Conservation (phyloP, 2,888 invertebrate species). For the Hirtodrosophila confusa region DNA sequence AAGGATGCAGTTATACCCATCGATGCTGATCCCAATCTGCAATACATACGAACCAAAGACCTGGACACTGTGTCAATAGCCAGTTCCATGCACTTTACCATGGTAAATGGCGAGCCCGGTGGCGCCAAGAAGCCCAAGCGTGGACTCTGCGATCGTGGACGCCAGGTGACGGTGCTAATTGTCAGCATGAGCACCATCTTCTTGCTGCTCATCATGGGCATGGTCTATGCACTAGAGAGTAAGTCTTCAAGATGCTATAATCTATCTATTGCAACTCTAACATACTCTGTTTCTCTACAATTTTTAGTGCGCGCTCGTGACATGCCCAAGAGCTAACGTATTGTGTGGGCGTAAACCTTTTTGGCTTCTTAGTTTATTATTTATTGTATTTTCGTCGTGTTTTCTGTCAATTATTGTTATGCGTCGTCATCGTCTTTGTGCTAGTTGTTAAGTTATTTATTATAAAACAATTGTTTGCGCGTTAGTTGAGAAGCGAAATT, state of each 20-base stretch:
- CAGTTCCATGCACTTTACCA: slow-evolving; percentile 94
- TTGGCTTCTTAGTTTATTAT: slow-evolving; percentile 69
- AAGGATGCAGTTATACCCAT: slow-evolving; percentile 81
- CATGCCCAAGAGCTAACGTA: slow-evolving; percentile 83
- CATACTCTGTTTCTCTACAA: background rate
- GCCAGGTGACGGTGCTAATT: slow-evolving; percentile 92
- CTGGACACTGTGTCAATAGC: slow-evolving; percentile 90
- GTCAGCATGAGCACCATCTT: slow-evolving; percentile 93
- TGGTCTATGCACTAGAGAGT: slow-evolving; percentile 94
- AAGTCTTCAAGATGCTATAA: slow-evolving; percentile 84
- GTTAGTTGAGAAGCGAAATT: slow-evolving; percentile 35
- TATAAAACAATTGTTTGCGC: slow-evolving; percentile 37
- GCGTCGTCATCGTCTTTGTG: slow-evolving; percentile 61
- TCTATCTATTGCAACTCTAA: slow-evolving; percentile 3
- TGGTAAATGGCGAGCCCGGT: slow-evolving; percentile 91
- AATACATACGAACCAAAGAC: slow-evolving; percentile 85
- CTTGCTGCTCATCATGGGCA: slow-evolving; percentile 91
- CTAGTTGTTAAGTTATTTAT: slow-evolving; percentile 76
- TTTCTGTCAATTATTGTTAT: slow-evolving; percentile 61
- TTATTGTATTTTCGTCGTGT: slow-evolving; percentile 58
- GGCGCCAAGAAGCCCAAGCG: slow-evolving; percentile 86
- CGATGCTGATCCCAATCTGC: slow-evolving; percentile 81
- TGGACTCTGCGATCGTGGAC: slow-evolving; percentile 90
- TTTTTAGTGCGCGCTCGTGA: slow-evolving; percentile 85
- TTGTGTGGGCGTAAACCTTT: slow-evolving; percentile 24